Conservation (phyloP, 2,113 vertebrate species). For the Chaetodon auriga region DNA sequence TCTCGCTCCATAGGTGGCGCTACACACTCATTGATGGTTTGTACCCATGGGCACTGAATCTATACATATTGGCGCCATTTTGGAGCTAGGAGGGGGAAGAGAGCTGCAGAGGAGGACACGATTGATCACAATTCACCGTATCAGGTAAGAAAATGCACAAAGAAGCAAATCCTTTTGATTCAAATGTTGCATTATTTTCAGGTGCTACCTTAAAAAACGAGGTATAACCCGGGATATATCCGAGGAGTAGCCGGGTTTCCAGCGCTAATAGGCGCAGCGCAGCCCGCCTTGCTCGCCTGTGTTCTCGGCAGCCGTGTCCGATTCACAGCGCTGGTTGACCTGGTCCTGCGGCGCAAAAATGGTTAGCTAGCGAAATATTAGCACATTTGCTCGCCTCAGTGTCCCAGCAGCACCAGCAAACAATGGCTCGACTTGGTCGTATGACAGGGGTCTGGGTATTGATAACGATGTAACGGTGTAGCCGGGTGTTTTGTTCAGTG, state of each 20-base stretch:
- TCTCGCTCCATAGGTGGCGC: slow-evolving; percentile 84
- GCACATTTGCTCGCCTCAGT: background rate
- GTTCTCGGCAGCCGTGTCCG: slow-evolving; percentile 69
- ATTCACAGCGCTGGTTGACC: slow-evolving; percentile 57
- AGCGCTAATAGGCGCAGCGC: slow-evolving; percentile 39
- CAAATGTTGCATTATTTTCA: background rate
- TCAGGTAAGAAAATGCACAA: slow-evolving; percentile 76
- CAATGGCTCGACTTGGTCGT: background rate
- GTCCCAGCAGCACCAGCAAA: background rate
- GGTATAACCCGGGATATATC: background rate
- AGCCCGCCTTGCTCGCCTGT: slow-evolving; percentile 71
- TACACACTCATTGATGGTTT: slow-evolving; percentile 61
- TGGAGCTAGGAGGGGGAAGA: slow-evolving; percentile 91
- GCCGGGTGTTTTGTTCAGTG: slow-evolving; percentile 61
- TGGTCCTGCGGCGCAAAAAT: slow-evolving; percentile 56
- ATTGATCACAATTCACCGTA: slow-evolving; percentile 84
- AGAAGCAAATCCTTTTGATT: background rate
- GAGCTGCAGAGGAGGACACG: slow-evolving; percentile 88
- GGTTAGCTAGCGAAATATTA: slow-evolving; percentile 39
- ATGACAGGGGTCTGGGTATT: rapidly evolving
- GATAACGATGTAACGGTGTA: slow-evolving; percentile 12
- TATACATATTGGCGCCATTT: slow-evolving; percentile 98
- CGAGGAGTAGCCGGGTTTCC: background rate
- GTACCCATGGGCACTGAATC: slow-evolving; percentile 80
- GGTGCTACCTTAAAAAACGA: background rate